These are phyloP conservation scores for Falco punctatus DNA, from an alignment of 2,113 vertebrate genomes.

Conservation along the genomic window DNA sequence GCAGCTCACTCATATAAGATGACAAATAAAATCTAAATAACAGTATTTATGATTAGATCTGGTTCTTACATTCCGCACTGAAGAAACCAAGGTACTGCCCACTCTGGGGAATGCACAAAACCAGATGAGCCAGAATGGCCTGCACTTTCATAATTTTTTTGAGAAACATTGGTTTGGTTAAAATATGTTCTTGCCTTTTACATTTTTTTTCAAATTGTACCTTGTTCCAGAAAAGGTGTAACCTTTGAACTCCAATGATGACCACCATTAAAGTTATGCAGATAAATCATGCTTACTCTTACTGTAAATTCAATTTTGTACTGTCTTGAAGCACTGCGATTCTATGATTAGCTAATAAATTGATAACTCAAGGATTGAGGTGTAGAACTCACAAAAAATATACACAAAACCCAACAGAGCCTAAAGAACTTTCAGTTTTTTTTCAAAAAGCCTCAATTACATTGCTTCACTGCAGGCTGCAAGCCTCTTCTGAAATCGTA, in stretches of 20 bases:
- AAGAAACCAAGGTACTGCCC: not conserved
- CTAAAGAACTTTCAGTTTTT: not conserved
- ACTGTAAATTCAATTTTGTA: not conserved
- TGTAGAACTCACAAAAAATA: not conserved
- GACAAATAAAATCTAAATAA: not conserved
- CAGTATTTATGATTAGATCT: not conserved
- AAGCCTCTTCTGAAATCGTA: not conserved
- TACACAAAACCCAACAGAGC: not conserved
- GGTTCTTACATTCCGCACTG: not conserved
- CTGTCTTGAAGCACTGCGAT: not conserved
- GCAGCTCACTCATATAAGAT: not conserved
- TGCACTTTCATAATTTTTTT: not conserved
- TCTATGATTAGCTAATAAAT: not conserved
- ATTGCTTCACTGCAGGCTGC: not conserved
- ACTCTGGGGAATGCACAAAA: not conserved
- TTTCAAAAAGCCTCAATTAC: not conserved
- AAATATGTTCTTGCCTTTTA: accelerated
- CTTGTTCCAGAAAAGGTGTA: not conserved
- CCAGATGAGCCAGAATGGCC: not conserved
- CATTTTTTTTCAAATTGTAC: not conserved
- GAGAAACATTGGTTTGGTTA: not conserved
- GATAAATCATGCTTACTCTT: not conserved
- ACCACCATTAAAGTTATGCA: not conserved
- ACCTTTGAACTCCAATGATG: not conserved
- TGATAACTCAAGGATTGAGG: not conserved